These are phyloP conservation scores for Ramphastos sulfuratus DNA, from an alignment of 2,113 vertebrate genomes.

Conservation along the genomic window DNA sequence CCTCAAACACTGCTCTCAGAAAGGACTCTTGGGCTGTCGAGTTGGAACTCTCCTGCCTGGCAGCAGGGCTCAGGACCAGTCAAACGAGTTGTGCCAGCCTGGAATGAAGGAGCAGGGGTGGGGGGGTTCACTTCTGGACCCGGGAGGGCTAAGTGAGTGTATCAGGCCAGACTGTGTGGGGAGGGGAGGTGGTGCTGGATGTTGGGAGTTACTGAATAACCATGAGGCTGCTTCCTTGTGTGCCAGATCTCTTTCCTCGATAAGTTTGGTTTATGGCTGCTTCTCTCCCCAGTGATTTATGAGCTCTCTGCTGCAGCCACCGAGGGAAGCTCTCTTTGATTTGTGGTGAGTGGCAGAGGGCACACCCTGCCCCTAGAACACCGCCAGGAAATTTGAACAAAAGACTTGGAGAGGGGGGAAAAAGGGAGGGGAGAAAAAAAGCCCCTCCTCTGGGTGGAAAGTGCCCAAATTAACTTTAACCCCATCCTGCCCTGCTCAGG, in stretches of 20 bases:
- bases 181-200: constrained; percentile 44
- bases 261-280: constrained; percentile 58
- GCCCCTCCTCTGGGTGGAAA: background rate
- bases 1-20: background rate
- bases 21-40: background rate
- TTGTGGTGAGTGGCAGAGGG: constrained; percentile 56
- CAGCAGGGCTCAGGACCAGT: background rate
- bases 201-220: constrained; percentile 59
- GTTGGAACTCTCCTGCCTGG: background rate
- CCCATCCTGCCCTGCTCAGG: background rate
- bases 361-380: constrained; percentile 56
- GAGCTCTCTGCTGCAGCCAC: constrained; percentile 10
- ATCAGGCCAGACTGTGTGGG: constrained; percentile 11
- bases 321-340: constrained; percentile 37
- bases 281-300: constrained; percentile 57
- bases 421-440: background rate
- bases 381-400: constrained; percentile 60
- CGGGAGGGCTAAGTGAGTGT: background rate
- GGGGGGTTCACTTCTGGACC: background rate
- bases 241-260: constrained; percentile 44
- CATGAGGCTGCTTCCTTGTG: constrained; percentile 50
- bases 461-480: constrained; percentile 50
- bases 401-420: background rate
- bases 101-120: background rate
- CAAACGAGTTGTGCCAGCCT: constrained; percentile 3